Percentiles rank a stretch among this genome's conserved stretches.
phyloP scores from a whole-genome alignment of 2,113 vertebrate species.

The Percina caprodes region DNA sequence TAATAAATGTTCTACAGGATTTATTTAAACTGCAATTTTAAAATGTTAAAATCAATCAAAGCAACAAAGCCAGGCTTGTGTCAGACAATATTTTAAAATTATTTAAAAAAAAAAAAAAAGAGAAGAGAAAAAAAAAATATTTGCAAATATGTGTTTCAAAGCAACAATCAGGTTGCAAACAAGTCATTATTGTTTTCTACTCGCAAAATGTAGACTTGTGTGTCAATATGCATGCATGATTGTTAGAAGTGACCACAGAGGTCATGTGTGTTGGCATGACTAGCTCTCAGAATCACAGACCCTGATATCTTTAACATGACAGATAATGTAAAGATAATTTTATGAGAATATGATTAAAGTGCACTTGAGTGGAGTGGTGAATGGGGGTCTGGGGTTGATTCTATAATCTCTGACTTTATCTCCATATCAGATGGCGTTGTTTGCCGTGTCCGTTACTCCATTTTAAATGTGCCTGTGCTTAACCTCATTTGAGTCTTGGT shows the following conservation, averaged over 20 bases:
- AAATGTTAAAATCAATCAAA: conserved; percentile 29
- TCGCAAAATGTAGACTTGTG: conserved; percentile 19
- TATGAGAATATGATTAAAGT: too few relatives aligned
- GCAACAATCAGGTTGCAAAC: conserved; percentile 3
- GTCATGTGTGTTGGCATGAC: conserved; percentile 71
- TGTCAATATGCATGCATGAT: conserved; percentile 74
- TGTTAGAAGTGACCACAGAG: conserved; percentile 59
- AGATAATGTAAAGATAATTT: conserved; percentile 2
- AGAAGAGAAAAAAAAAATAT: neutral
- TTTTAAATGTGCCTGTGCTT: conserved; percentile 65
- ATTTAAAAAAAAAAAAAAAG: neutral
- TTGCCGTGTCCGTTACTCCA: conserved; percentile 64
- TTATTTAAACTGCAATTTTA: conserved; percentile 23
- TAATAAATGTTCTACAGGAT: conserved; percentile 8
- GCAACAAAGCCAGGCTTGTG: neutral
- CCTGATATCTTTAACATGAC: conserved; percentile 27
- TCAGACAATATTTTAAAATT: conserved; percentile 44
- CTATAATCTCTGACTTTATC: conserved; percentile 11
- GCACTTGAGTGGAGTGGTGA: conserved; percentile 41
- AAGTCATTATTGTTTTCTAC: conserved; percentile 35
- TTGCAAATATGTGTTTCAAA: conserved; percentile 39
- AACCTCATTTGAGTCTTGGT: conserved; percentile 56
- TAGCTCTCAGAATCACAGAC: conserved; percentile 41
- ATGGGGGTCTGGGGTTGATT: neutral
- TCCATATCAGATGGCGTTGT: conserved; percentile 42